Conservation (phyloP, 2,797 vertebrate species). For the Euphonia xanthogaster region DNA sequence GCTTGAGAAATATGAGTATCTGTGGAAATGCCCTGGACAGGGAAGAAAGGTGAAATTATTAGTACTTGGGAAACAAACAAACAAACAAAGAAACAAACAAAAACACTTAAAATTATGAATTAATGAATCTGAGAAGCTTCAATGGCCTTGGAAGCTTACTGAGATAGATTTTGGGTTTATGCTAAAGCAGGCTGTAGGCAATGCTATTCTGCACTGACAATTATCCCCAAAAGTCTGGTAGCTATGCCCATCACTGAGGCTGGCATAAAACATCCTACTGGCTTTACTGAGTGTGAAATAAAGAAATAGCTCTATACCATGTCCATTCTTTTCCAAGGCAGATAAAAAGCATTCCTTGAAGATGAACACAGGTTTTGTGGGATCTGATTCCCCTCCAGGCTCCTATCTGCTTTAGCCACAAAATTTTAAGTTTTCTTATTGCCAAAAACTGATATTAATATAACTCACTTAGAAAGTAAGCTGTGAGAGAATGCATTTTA, state of each 20-base stretch:
- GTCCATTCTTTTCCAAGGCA: background rate
- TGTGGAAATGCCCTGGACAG: background rate
- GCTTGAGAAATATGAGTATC: slow-evolving; percentile 1
- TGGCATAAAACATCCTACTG: background rate
- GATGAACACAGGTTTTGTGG: background rate
- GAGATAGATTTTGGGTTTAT: background rate
- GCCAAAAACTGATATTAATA: background rate
- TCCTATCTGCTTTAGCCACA: background rate
- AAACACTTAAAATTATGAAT: background rate
- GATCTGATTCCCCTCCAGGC: background rate
- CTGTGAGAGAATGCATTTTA: background rate
- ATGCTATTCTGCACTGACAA: background rate
- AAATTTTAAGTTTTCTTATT: background rate
- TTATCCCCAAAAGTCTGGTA: background rate
- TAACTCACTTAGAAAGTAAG: background rate
- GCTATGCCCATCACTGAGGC: background rate
- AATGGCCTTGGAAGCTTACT: background rate
- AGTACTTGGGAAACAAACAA: background rate
- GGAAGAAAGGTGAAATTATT: background rate
- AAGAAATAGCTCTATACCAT: background rate
- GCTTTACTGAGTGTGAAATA: background rate
- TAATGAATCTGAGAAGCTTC: background rate
- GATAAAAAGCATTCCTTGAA: background rate
- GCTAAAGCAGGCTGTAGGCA: background rate
- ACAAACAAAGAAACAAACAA: background rate